These are phyloP conservation scores for Molossus molossus DNA, from an alignment of 2,797 vertebrate species.

Conservation along the genomic window DNA sequence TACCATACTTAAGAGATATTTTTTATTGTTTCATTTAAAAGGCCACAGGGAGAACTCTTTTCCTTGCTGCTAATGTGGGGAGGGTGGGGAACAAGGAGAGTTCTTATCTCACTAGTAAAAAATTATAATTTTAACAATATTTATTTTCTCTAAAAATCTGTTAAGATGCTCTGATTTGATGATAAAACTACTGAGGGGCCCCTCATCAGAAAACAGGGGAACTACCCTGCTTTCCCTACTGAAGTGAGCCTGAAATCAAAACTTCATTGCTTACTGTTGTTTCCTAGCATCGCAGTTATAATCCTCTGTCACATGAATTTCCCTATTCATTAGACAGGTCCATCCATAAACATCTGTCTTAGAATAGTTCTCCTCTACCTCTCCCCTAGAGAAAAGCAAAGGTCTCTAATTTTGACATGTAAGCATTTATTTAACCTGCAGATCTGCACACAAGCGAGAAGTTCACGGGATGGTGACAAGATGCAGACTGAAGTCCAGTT, in stretches of 20 bases:
- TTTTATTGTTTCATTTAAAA: conserved; percentile 29
- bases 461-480: neutral
- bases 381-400: neutral
- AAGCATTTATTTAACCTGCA: neutral
- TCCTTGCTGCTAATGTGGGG: neutral
- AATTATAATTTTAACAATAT: neutral
- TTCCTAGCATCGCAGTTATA: neutral
- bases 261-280: neutral
- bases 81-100: neutral
- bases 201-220: neutral
- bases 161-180: neutral
- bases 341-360: neutral
- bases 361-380: neutral
- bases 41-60: neutral
- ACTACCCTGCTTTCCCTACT: neutral
- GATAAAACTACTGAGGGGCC: neutral
- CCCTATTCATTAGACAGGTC: neutral
- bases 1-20: neutral
- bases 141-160: conserved; percentile 26
- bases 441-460: neutral
- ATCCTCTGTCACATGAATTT: neutral
- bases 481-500: neutral
- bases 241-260: neutral
- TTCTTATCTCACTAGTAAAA: conserved; percentile 8
- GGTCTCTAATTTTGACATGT: neutral